Evolutionary conservation across 2,888 invertebrate species (phyloP), one percentile per base, ranked within the genome.

Genomic region (Volucella inflata): DNA sequence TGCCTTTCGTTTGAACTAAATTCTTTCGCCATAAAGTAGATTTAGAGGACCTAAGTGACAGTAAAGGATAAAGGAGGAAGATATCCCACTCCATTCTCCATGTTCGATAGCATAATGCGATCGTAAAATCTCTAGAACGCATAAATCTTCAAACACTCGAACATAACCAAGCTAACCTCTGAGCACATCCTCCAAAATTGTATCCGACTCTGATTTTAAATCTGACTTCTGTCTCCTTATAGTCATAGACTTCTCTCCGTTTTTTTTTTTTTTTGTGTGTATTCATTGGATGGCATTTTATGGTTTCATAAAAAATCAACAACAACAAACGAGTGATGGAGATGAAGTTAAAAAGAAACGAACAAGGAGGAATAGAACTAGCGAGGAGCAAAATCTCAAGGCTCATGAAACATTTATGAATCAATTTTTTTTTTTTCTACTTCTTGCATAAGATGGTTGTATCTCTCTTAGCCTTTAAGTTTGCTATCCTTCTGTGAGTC

Each of bases 361-460:
- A 40, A 11, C 16, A 21, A n/a, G 8, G 30, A 40, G 1, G 14
- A 10, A 9, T 11, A 55, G 14, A 16, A 36, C 30, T 30, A 44
- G 14, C 12, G n/a, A 44, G 48, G 57, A 59, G 12, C n/a, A 16
- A 65, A 60, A 67, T 72, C 65, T 42, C 53, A 72, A 77, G 82
- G 71, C 71, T 77, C 82, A 82, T 82, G 82, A 82, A 82, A 77
- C 82, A 82, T 82, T 82, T 82, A 82, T 82, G 81, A 82, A 82
- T 82, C 81, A 71, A 82, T 82, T 71, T 81, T 82, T 80, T 50
- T 21, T 8, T 64, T 30, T n/a, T n/a, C n/a, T n/a, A n/a, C n/a
- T n/a, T 36, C 40, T 42, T 62, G 30, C 53, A 17, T 50, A 42
- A 17, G 53, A 30, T 21, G n/a, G 12, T 51, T 59, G 16, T 14